Evolutionary conservation across 2,797 vertebrate genomes (phyloP), one percentile per base, ranked within the genome.

Genomic region (Pelodytes ibericus): DNA sequence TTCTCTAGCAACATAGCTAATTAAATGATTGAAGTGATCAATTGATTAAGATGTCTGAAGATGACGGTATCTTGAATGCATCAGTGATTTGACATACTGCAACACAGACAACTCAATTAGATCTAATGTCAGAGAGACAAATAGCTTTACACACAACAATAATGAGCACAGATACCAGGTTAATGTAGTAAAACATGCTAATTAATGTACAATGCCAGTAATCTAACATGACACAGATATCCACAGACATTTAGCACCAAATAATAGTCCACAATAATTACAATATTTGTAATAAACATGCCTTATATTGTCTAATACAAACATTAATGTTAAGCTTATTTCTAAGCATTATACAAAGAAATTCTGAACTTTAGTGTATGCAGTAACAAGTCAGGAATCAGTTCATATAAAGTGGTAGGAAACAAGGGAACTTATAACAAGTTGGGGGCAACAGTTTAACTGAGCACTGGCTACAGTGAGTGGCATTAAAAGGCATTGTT

Each of bases 21-120:
- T 62, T 62, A 39, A 36, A 62, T 62, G 60, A 62, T 62, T 62
- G 13, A 31, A 5, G 69, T 49, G 25, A 27, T 2, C n/a, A 71
- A 41, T 60, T 58, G 80, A 2, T 0, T 83, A 61, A 74, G 59
- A 11, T 60, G 11, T 2, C 22, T 75, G 51, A 73, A 81, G 53
- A 33, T 44, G 33, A 15, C 63, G 16, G 0, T 29, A 0, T 70
- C 11, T 80, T 26, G 33, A 3, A 64, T 24, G 61, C 72, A 60
- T 18, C 2, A 24, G 20, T 44, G 16, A 56, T 81, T 71, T 73
- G 39, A 77, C 13, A 57, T 62, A 73, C 36, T 70, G 1, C n/a
- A 72, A 18, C 26, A 72, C 66, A 72, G 72, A 76, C 1, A 81
- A 57, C 2, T 61, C 65, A 63, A 74, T 72, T 80, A 81, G 74